Conservation (phyloP, 2,113 vertebrate species). For the Mormyrus iriodes region DNA sequence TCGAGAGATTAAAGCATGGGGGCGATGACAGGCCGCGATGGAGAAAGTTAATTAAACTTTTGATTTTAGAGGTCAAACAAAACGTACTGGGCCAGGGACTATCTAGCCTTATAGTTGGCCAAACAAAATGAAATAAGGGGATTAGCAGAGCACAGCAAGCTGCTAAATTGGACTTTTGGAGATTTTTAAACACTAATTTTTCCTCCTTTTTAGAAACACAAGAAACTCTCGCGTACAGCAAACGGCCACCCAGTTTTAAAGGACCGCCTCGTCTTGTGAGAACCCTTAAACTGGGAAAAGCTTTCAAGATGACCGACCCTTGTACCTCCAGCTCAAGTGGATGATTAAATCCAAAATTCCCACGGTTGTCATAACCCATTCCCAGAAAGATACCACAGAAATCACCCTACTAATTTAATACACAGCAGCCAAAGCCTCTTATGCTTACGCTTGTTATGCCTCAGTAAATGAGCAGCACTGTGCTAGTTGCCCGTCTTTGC, state of each 20-base stretch:
- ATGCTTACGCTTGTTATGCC: neutral
- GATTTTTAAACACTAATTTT: neutral
- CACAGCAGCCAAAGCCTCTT: neutral
- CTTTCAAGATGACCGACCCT: neutral
- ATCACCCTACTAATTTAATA: neutral
- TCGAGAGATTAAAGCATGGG: constrained; percentile 13
- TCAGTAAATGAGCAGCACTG: neutral
- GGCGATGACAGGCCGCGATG: constrained; percentile 22
- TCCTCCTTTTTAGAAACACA: neutral
- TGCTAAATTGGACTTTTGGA: neutral
- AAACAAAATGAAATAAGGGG: neutral
- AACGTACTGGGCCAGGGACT: neutral
- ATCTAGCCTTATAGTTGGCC: neutral
- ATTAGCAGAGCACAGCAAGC: neutral
- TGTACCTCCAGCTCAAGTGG: neutral
- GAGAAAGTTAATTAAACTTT: constrained; percentile 24
- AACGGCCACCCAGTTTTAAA: neutral
- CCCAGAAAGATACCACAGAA: neutral
- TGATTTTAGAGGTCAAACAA: neutral
- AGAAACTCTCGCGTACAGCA: neutral
- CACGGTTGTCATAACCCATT: neutral
- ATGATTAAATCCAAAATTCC: neutral
- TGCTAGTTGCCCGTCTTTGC: neutral
- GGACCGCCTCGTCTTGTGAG: neutral
- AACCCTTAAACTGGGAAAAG: neutral